Evolutionary conservation across 2,797 vertebrate species (phyloP), one percentile per base, ranked within the genome.

Genomic region (Macroramphosus scolopax): DNA sequence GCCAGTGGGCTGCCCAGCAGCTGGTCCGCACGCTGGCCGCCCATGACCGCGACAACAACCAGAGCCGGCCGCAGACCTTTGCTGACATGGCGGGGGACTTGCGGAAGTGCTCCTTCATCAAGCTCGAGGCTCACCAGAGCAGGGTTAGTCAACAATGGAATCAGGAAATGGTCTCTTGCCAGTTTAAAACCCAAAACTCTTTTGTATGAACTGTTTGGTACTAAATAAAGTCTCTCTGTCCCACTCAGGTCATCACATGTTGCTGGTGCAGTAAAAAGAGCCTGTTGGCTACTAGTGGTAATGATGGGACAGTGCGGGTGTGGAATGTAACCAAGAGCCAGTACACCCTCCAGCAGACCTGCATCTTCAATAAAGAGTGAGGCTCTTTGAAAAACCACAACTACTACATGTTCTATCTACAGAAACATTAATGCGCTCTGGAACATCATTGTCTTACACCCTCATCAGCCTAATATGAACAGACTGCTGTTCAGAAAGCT

Each of bases 1-100:
- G 96, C 8, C 96, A 99, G 80, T 99, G 96, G 96, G 96, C 95
- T 1, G 93, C 96, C 2, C 96, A 99, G 84, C 96, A 99, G 77
- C 89, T 99, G 16, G 95, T 99, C 12, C 90, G 94, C 52, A 94
- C 96, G 3, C 90, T 99, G 25, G 96, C 96, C 0, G 96, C 96
- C 3, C 96, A 98, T 0, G 96, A 99, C 77, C 92, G 96, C 0
- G 96, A 98, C 87, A 96, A 97, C 88, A 95, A 95, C 88, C 96
- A 97, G 63, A 92, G 77, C 66, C 83, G 86, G 28, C 94, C 94
- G 0, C 95, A 96, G 80, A 98, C 94, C 31, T 93, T 95, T 0
- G 95, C 95, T 0, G 96, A 99, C 78, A 94, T 99, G 93, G 92
- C 93, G 11, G 95, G 95, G 38, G 96, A 98, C 72, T 87, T 99